phyloP scores from a whole-genome alignment of 2,113 vertebrate species.

The Calyptomena viridis region DNA sequence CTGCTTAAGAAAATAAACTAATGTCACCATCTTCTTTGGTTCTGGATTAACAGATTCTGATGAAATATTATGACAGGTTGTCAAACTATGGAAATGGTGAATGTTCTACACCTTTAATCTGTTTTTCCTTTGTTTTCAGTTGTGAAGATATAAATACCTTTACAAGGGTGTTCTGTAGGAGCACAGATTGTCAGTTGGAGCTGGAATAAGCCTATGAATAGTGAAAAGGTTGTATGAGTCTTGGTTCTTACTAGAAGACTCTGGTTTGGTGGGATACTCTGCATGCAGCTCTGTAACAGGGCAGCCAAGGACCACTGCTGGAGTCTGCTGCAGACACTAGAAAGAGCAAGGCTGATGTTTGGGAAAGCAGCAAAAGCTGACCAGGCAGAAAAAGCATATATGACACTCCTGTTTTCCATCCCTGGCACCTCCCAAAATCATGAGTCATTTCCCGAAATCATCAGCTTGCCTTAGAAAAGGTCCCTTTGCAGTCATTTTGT shows the following conservation, averaged over 20 bases:
- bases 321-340: not conserved
- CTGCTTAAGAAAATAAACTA: not conserved
- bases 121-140: not conserved
- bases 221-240: not conserved
- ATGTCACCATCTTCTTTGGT: not conserved
- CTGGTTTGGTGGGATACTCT: not conserved
- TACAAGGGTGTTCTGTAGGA: not conserved
- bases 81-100: not conserved
- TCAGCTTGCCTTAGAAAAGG: not conserved
- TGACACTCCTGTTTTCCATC: not conserved
- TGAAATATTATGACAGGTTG: not conserved
- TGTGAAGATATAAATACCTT: not conserved
- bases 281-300: not conserved
- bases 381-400: not conserved
- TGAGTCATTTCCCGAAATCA: not conserved
- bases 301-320: not conserved
- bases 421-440: not conserved
- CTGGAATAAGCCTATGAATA: not conserved
- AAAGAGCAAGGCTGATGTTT: not conserved
- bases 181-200: not conserved
- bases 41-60: not conserved
- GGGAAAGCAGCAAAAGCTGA: not conserved
- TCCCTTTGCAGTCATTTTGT: not conserved
- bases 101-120: not conserved
- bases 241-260: not conserved